Percentiles rank a stretch among this genome's conserved stretches.
Conservation (phyloP, 1,140 invertebrate genomes). For the Danaus melanippus region DNA sequence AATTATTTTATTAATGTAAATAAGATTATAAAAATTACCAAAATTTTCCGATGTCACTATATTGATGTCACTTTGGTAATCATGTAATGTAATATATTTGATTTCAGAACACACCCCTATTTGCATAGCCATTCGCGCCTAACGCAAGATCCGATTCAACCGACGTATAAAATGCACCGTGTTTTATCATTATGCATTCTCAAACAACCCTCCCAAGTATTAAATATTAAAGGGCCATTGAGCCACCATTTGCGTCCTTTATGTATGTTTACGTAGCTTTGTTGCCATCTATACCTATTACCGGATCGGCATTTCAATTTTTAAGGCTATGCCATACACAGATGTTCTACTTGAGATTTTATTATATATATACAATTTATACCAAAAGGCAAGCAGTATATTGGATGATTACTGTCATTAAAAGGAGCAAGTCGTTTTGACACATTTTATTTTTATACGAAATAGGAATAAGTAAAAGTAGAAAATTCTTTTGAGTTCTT, state of each 20-base stretch:
- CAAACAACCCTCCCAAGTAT: slow-evolving; percentile 3
- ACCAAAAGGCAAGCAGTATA: too few species aligned
- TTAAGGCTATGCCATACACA: not conserved
- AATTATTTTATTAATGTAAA: too few species aligned
- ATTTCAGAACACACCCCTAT: slow-evolving; percentile 4
- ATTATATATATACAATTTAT: too few species aligned
- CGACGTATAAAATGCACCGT: slow-evolving; percentile 4
- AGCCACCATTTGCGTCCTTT: slow-evolving; percentile 4
- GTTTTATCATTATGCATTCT: slow-evolving; percentile 8
- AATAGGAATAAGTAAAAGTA: too few species aligned
- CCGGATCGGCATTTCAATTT: not conserved
- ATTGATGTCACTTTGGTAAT: too few species aligned
- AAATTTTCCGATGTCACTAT: not conserved
- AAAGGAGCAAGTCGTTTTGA: too few species aligned
- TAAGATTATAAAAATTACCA: too few species aligned
- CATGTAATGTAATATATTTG: too few species aligned
- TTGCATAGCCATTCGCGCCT: not conserved
- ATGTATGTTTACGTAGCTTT: not conserved
- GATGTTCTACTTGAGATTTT: too few species aligned
- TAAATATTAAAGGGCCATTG: slow-evolving; percentile 12
- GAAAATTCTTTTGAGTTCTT: too few species aligned
- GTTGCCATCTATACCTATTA: not conserved
- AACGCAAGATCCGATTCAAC: slow-evolving; percentile 2
- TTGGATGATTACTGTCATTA: too few species aligned
- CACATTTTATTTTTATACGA: too few species aligned